phyloP scores from a whole-genome alignment of 2,888 invertebrate genomes.

The Nomada ruficornis region DNA sequence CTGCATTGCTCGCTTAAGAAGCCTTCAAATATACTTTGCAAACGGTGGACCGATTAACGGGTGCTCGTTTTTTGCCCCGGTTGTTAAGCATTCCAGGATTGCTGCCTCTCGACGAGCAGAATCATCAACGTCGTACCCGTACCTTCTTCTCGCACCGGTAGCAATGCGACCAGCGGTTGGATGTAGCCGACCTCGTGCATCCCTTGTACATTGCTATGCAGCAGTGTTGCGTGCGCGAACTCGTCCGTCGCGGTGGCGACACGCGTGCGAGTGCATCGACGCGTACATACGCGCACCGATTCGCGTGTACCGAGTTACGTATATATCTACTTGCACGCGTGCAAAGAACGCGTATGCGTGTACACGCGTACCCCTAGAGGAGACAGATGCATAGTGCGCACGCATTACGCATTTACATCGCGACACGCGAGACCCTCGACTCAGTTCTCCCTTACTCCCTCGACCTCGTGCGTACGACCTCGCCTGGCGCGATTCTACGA shows the following conservation, averaged over 20 bases:
- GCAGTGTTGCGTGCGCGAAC: slow-evolving; percentile 63
- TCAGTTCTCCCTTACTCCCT: slow-evolving; percentile 38
- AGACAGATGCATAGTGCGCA: slow-evolving; percentile 71
- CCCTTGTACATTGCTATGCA: slow-evolving; percentile 56
- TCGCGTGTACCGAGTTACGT: slow-evolving; percentile 47
- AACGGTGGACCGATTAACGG: slow-evolving; percentile 4
- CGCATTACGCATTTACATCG: slow-evolving; percentile 65
- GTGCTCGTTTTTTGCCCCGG: slow-evolving; percentile 3
- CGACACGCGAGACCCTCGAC: slow-evolving; percentile 67
- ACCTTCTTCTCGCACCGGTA: slow-evolving; percentile 45
- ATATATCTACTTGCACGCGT: slow-evolving; percentile 59
- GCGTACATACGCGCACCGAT: slow-evolving; percentile 26
- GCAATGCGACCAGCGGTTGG: slow-evolving; percentile 53
- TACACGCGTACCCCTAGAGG: slow-evolving; percentile 54
- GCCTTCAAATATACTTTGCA: slow-evolving; percentile 1
- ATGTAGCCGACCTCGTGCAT: slow-evolving; percentile 49
- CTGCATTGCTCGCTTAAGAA: too few species aligned
- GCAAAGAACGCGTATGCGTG: slow-evolving; percentile 53
- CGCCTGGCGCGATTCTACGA: slow-evolving; percentile 44
- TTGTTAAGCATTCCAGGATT: slow-evolving; percentile 28
- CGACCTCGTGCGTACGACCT: not conserved
- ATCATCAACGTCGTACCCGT: slow-evolving; percentile 45
- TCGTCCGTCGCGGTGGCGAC: slow-evolving; percentile 48
- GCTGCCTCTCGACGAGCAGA: slow-evolving; percentile 11
- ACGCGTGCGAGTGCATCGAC: slow-evolving; percentile 50